Percentiles rank a stretch among this genome's conserved stretches.
These are phyloP conservation scores for Athalia circularis DNA, from an alignment of 2,888 invertebrate species.

Conservation along the genomic window DNA sequence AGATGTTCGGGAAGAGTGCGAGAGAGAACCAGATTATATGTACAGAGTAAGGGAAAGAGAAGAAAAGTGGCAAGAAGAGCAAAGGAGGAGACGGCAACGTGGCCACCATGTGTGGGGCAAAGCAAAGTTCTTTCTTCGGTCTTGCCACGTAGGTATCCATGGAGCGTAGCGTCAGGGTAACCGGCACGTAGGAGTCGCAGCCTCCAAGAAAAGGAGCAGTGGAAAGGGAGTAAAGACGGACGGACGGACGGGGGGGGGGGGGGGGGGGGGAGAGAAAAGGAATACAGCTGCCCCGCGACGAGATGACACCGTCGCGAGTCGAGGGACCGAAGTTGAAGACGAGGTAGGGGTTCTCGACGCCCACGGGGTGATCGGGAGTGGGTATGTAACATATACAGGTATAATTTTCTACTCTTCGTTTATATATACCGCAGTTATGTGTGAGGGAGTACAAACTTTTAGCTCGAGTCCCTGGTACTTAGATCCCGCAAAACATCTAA, in stretches of 20 bases:
- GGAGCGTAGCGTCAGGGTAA: slow-evolving; percentile 8
- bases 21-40: background rate
- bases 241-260: no score
- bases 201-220: no score
- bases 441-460: background rate
- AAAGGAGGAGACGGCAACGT: slow-evolving; percentile 68
- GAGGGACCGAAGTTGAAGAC: background rate
- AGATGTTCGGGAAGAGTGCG: slow-evolving; percentile 10
- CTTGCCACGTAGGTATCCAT: slow-evolving; percentile 53
- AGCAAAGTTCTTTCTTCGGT: slow-evolving; percentile 62
- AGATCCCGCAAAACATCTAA: background rate
- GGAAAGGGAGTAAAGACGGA: no score
- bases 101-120: slow-evolving; percentile 68
- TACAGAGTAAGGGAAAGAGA: background rate
- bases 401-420: background rate
- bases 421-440: no score
- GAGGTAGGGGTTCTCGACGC: background rate
- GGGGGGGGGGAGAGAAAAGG: background rate
- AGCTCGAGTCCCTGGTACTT: background rate
- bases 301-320: slow-evolving; percentile 30
- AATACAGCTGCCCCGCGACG: slow-evolving; percentile 44
- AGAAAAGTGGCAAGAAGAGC: background rate
- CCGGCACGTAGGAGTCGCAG: slow-evolving; percentile 17
- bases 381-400: background rate
- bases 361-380: background rate